phyloP scores from a whole-genome alignment of 2,888 invertebrate species.

The Drosophila hamatofila region DNA sequence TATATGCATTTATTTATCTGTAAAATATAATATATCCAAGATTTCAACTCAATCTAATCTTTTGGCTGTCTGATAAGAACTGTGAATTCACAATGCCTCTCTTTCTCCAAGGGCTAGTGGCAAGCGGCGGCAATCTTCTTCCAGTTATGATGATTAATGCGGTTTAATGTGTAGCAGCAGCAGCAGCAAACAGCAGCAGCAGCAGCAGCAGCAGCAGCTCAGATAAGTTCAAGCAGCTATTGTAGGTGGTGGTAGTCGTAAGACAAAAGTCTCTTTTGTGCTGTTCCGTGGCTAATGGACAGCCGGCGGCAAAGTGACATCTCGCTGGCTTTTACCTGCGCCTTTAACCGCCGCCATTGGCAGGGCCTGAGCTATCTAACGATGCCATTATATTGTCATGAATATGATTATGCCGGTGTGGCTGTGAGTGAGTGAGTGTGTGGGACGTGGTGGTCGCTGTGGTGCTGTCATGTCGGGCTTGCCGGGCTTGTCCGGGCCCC shows the following conservation, averaged over 20 bases:
- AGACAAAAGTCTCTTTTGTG: slow-evolving; percentile 33
- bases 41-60: background rate
- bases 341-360: background rate
- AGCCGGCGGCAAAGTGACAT: slow-evolving; percentile 49
- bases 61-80: background rate
- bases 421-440: background rate
- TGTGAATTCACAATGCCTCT: background rate
- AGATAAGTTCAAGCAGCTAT: slow-evolving; percentile 17
- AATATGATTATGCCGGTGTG: slow-evolving; percentile 63
- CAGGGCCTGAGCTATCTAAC: slow-evolving; percentile 35
- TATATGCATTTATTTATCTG: background rate
- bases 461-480: slow-evolving; percentile 10
- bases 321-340: slow-evolving; percentile 45
- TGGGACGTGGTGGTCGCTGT: background rate
- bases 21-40: background rate
- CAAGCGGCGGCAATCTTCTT: slow-evolving; percentile 25
- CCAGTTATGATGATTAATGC: slow-evolving; percentile 49
- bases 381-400: slow-evolving; percentile 76
- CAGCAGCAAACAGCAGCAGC: background rate
- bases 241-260: slow-evolving; percentile 25
- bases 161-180: slow-evolving; percentile 6
- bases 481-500: background rate
- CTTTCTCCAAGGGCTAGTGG: background rate
- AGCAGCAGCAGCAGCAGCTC: background rate
- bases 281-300: slow-evolving; percentile 45